These are phyloP conservation scores for Hoplias malabaricus DNA, from an alignment of 2,113 vertebrate species.

Conservation along the genomic window DNA sequence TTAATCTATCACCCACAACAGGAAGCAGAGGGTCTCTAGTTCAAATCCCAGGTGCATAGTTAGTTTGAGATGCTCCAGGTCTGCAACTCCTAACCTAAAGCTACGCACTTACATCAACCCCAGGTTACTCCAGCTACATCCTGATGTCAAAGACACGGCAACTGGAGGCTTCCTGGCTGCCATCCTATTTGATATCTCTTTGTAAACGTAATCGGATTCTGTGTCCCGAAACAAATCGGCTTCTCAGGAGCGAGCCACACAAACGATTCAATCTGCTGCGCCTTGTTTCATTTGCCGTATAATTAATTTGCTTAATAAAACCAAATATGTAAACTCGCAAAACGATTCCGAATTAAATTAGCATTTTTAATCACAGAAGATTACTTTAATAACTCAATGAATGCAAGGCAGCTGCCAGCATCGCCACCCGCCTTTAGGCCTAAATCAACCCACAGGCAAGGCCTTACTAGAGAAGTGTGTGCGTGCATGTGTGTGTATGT, in stretches of 20 bases:
- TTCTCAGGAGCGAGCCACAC: constrained; percentile 62
- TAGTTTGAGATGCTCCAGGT: not conserved
- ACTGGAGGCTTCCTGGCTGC: constrained; percentile 1
- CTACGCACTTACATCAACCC: not conserved
- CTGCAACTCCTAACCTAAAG: not conserved
- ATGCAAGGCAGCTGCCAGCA: constrained; percentile 70
- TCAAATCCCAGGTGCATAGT: constrained; percentile 4
- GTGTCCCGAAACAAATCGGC: constrained; percentile 62
- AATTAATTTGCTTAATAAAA: constrained; percentile 75
- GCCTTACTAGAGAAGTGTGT: constrained; percentile 7
- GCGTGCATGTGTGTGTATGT: constrained; percentile 4
- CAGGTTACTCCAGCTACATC: not conserved
- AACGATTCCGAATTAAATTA: constrained; percentile 70
- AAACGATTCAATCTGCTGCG: constrained; percentile 69
- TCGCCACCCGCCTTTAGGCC: constrained; percentile 69
- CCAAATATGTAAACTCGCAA: constrained; percentile 65
- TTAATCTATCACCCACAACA: too few relatives aligned
- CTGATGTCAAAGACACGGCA: not conserved
- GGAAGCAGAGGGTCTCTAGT: not conserved
- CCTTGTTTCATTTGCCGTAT: constrained; percentile 74
- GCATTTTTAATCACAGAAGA: constrained; percentile 79
- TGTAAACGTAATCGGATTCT: constrained; percentile 60
- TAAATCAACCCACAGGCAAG: constrained; percentile 9
- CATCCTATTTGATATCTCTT: constrained; percentile 30
- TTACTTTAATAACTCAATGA: constrained; percentile 77